phyloP scores from a whole-genome alignment of 92 coral and sea anemone species.

The Epizoanthus ramosus region DNA sequence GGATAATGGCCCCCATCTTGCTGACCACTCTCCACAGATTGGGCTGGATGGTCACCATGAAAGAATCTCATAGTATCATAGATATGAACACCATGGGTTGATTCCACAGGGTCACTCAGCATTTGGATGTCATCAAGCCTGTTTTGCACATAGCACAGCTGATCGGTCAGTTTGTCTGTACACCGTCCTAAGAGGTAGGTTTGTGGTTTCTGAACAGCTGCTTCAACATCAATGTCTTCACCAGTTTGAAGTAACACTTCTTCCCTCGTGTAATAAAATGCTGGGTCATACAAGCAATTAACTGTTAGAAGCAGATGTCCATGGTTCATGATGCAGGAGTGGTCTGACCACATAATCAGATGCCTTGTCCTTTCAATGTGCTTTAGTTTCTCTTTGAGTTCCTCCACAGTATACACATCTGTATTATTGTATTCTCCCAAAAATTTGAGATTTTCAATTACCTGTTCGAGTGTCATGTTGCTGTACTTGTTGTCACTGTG shows the following conservation, averaged over 20 bases:
- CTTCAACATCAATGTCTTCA: constrained; percentile 53
- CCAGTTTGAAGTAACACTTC: constrained; percentile 19
- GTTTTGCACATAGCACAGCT: constrained; percentile 46
- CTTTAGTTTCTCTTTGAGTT: constrained; percentile 1
- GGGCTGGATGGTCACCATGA: constrained; percentile 7
- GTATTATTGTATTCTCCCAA: constrained; percentile 23
- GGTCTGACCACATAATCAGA: constrained; percentile 36
- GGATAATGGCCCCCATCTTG: constrained; percentile 58
- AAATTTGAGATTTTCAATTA: constrained; percentile 8
- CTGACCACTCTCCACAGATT: constrained; percentile 51
- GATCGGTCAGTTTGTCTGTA: constrained; percentile 48
- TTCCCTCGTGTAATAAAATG: constrained; percentile 29
- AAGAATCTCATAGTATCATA: not conserved
- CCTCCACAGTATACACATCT: constrained; percentile 1
- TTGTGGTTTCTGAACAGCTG: constrained; percentile 58
- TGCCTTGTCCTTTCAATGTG: constrained; percentile 32
- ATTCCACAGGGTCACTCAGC: constrained; percentile 10
- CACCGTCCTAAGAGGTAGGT: constrained; percentile 51
- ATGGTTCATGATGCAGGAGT: constrained; percentile 35
- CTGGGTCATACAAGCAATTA: constrained; percentile 28
- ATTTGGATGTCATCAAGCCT: constrained; percentile 54
- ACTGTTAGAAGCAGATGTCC: constrained; percentile 43
- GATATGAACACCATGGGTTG: not conserved
- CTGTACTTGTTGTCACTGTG: constrained; percentile 24
- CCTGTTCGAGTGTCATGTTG: constrained; percentile 19